Evolutionary conservation across 1,140 invertebrate genomes (phyloP), one percentile per base, ranked within the genome.

Genomic region (Heterodera schachtii): DNA sequence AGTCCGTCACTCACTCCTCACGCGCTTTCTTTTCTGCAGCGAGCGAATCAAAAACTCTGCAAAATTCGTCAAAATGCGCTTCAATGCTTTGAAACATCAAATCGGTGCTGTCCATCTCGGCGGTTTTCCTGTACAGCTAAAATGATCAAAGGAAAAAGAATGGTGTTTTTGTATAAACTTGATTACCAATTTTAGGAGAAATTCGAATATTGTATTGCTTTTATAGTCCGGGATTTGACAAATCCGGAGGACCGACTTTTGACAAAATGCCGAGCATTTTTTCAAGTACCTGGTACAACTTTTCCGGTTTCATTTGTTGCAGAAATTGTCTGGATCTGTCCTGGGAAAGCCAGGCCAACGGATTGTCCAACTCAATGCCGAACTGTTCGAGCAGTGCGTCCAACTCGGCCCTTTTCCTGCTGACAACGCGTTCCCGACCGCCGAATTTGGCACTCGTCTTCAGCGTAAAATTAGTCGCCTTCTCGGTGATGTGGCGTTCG

Each of bases 231-330:
- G 31, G 31, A 31, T 31, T 31, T 31, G 31, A 31, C 31, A 0
- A 31, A 31, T 52, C 49, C 49, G 49, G 2, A 52, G 49, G 49
- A 31, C 31, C 31, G 31, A 31, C 31, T 31, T 31, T 31, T 31
- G 31, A 31, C 31, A 31, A 52, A 52, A 11, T 11, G 11, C 6
- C 2, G 49, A 11, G 11, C 49, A 52, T 52, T 52, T 8, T 8
- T 8, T 1, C 1, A 41, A 3, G 66, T 16, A 86, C 84, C 47
- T 85, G 80, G 73, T 85, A 85, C 19, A 85, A 82, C 47, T 81
- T 86, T n/a, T 85, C 64, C n/a, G 84, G 84, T 21, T 85, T 85
- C 84, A 85, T 85, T 70, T 73, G 41, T 47, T 85, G 84, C 13
- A 85, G 60, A 69, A 85, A 85, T 31, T 85, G 85, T 8, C 84